These are phyloP conservation scores for Hemicordylus capensis DNA, from an alignment of 2,113 vertebrate species.

Conservation along the genomic window DNA sequence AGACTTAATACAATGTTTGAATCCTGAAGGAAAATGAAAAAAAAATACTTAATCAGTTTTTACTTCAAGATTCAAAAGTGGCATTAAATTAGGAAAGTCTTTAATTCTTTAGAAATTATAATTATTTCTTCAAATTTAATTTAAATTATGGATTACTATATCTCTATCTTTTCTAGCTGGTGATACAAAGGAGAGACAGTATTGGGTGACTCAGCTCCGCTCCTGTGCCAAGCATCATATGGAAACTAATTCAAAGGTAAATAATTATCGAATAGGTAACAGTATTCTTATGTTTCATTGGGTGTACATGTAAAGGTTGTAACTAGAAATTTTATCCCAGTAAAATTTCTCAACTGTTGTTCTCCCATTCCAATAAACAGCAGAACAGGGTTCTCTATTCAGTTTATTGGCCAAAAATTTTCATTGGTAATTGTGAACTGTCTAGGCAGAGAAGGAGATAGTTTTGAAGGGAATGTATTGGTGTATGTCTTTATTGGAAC, in stretches of 20 bases:
- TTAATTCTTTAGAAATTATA: background rate
- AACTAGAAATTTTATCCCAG: background rate
- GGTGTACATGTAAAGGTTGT: background rate
- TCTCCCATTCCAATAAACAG: background rate
- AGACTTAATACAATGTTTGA: too few species aligned
- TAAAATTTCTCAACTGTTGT: background rate
- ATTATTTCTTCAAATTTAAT: background rate
- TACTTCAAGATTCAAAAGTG: background rate
- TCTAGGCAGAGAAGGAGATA: background rate
- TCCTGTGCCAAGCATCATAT: slow-evolving; percentile 92
- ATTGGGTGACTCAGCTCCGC: slow-evolving; percentile 95
- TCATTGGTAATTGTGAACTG: background rate
- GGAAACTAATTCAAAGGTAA: slow-evolving; percentile 91
- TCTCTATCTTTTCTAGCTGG: slow-evolving; percentile 80
- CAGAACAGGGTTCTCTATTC: background rate
- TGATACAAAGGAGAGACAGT: slow-evolving; percentile 91
- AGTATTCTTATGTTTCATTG: background rate
- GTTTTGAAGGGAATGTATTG: background rate
- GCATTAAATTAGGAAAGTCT: background rate
- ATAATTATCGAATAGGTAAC: slow-evolving; percentile 26
- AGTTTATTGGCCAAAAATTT: background rate
- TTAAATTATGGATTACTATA: slow-evolving; percentile 3
- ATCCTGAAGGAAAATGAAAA: too few species aligned
- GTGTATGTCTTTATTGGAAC: background rate
- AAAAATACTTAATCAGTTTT: too few species aligned